phyloP scores from a whole-genome alignment of 2,888 invertebrate species.

The Erebia epiphron region DNA sequence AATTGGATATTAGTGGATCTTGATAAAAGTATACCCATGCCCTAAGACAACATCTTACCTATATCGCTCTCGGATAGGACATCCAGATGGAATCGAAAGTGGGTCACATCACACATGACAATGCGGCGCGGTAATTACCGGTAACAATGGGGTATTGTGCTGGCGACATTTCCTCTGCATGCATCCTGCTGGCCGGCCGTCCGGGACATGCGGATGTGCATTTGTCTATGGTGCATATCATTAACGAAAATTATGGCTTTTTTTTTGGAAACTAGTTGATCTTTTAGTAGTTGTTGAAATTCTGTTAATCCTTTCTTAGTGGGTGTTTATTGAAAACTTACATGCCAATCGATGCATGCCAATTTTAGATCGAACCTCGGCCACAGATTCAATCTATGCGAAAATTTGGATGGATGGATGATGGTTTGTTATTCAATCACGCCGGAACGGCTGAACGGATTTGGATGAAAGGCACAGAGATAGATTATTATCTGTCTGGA shows the following conservation, averaged over 20 bases:
- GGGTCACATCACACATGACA: conserved; percentile 52
- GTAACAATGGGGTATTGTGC: conserved; percentile 75
- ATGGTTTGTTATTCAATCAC: no score
- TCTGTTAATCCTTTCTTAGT: no score
- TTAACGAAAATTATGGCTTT: neutral
- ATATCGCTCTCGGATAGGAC: conserved; percentile 30
- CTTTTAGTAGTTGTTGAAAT: no score
- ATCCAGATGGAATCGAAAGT: conserved; percentile 44
- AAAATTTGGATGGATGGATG: no score
- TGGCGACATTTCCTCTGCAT: conserved; percentile 61
- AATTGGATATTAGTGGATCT: no score
- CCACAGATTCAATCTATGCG: no score
- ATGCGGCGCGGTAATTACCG: conserved; percentile 62
- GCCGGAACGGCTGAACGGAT: no score
- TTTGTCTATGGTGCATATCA: conserved; percentile 1
- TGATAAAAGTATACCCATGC: conserved; percentile 20
- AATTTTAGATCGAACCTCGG: no score
- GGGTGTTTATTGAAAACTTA: no score
- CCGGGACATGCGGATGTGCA: conserved; percentile 1
- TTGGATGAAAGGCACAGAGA: no score
- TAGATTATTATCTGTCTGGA: no score
- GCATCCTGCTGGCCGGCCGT: conserved; percentile 53
- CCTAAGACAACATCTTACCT: conserved; percentile 33
- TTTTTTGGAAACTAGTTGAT: neutral
- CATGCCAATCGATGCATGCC: no score